phyloP scores from a whole-genome alignment of 2,113 vertebrate genomes.

The Amphilophus citrinellus region DNA sequence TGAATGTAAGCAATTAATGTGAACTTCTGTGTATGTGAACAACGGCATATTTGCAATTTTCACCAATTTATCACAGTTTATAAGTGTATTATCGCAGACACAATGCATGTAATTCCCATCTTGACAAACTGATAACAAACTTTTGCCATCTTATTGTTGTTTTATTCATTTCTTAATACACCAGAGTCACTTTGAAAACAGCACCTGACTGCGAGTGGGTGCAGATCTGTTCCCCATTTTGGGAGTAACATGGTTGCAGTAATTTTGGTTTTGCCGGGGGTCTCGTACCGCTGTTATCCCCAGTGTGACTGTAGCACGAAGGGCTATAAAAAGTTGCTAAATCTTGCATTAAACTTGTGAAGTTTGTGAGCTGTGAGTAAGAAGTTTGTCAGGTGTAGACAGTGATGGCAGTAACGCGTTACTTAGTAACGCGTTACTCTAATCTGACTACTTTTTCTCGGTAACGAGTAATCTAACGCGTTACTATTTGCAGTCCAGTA shows the following conservation, averaged over 20 bases:
- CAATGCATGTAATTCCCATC: background rate
- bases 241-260: background rate
- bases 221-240: background rate
- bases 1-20: background rate
- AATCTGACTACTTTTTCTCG: no score
- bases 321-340: fast-evolving
- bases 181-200: background rate
- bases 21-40: background rate
- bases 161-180: background rate
- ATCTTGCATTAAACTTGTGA: background rate
- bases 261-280: background rate
- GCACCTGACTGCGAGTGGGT: background rate
- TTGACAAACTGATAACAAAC: background rate
- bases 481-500: no score
- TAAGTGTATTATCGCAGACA: background rate
- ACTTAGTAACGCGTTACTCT: no score
- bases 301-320: background rate
- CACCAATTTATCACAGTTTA: background rate
- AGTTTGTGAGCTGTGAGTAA: background rate
- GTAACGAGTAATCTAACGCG: no score
- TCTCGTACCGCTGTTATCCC: background rate
- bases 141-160: background rate
- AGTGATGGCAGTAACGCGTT: no score
- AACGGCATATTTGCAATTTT: background rate
- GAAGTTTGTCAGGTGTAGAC: background rate